phyloP scores from a whole-genome alignment of 2,797 vertebrate genomes.

The Brotula barbata region DNA sequence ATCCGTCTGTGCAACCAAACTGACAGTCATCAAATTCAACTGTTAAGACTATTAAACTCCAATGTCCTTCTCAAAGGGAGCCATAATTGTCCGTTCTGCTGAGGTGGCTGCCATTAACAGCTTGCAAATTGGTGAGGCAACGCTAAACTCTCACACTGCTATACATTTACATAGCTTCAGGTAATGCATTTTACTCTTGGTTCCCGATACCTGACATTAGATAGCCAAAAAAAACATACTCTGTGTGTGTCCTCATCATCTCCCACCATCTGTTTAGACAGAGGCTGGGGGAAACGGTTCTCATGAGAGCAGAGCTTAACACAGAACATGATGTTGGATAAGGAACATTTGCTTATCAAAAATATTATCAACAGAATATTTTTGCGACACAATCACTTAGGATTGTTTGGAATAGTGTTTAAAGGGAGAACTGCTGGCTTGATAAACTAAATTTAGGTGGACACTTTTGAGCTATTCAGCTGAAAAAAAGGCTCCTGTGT shows the following conservation, averaged over 20 bases:
- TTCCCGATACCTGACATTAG: slow-evolving; percentile 12
- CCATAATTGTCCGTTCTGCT: slow-evolving; percentile 28
- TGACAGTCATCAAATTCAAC: neutral
- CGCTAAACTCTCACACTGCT: slow-evolving; percentile 28
- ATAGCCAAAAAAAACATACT: slow-evolving; percentile 10
- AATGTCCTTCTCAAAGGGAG: slow-evolving; percentile 23
- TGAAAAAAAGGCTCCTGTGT: too few species aligned
- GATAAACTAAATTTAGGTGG: too few species aligned
- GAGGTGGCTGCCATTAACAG: slow-evolving; percentile 22
- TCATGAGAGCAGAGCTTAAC: neutral
- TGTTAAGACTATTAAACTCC: slow-evolving; percentile 21
- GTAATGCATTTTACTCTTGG: slow-evolving; percentile 22
- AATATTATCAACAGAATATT: too few species aligned
- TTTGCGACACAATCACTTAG: too few species aligned
- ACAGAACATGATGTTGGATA: neutral
- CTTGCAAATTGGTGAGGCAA: slow-evolving; percentile 38
- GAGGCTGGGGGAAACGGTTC: neutral
- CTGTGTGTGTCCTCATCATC: slow-evolving; percentile 22
- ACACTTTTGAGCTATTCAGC: too few species aligned
- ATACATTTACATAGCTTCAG: slow-evolving; percentile 28
- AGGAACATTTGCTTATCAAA: neutral
- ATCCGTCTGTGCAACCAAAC: slow-evolving; percentile 18
- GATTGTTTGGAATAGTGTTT: too few species aligned
- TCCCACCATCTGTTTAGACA: slow-evolving; percentile 2
- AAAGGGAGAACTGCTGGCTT: too few species aligned